Base-by-base conservation (phyloP, 2,888 invertebrate species). In the Spicauda simplicius region DNA sequence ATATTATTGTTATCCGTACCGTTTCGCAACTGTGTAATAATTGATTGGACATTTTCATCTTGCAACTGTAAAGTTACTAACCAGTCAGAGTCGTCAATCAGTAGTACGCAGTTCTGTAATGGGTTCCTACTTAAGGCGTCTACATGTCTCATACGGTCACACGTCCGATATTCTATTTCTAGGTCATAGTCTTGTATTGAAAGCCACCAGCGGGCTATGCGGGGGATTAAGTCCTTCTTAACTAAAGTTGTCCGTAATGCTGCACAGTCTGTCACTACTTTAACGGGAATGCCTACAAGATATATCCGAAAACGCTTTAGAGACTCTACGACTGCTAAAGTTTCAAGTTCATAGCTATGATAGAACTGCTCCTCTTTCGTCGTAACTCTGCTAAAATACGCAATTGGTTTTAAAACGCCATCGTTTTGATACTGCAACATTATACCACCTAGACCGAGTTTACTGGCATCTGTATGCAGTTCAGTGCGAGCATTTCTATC, bases 311-410 rank as follows among this genome's bases (percentile, higher is more conserved):
- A 64, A 1, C 57, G 33, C 5, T 57, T 64, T 6, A 64, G 50
- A 0, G 64, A 56, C 20, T 50, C 50, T 7, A 84, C 78, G 0
- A 85, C 73, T 0, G 85, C 85, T 11, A 87, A 69, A 0, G 77
- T 73, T 62, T 86, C 85, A 7, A 82, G 66, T 59, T 88, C 85
- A 20, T 62, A n/a, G n/a, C n/a, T n/a, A n/a, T n/a, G n/a, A n/a
- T n/a, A n/a, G n/a, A n/a, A n/a, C n/a, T 64, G n/a, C 18, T 64
- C 64, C 16, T 64, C 64, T 1, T 48, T 48, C n/a, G 10, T 33
- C 2, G 64, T 64, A 3, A 50, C 19, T 45, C 64, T 16, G 50
- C 64, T 64, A 25, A 33, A 64, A 19, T 64, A 64, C 2, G 64
- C 48, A 20, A 64, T 56, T 8, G 64, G 50, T 33, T 57, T 30